These are phyloP conservation scores for Coilia nasus DNA, from an alignment of 2,797 vertebrate species.

Conservation along the genomic window DNA sequence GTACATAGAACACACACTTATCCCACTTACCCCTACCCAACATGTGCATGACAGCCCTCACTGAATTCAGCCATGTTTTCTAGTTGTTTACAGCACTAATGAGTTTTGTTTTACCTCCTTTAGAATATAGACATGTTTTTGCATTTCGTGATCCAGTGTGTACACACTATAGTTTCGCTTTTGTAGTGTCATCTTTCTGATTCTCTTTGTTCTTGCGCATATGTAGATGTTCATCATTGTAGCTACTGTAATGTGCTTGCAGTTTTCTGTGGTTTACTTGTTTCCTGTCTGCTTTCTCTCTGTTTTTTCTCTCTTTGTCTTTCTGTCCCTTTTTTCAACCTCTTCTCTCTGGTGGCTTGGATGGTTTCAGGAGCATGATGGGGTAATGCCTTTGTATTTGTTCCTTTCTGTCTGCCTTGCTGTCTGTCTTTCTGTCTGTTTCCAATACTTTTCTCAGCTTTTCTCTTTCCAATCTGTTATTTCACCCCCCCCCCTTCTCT, in stretches of 20 bases:
- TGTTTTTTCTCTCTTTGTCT: constrained; percentile 56
- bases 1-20: too few relatives aligned
- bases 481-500: background rate
- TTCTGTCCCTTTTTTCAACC: constrained; percentile 47
- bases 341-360: constrained; percentile 74
- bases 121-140: background rate
- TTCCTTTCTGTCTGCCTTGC: constrained; percentile 45
- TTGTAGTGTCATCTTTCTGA: constrained; percentile 32
- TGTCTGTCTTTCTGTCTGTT: constrained; percentile 32
- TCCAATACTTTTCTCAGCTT: constrained; percentile 39
- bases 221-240: background rate
- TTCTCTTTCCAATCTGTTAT: background rate
- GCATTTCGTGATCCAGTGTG: background rate
- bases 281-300: constrained; percentile 41
- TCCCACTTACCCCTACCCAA: too few relatives aligned
- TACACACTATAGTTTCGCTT: background rate
- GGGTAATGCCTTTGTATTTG: constrained; percentile 82
- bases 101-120: background rate
- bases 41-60: too few relatives aligned
- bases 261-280: constrained; percentile 31
- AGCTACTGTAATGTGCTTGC: constrained; percentile 27
- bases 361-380: constrained; percentile 94
- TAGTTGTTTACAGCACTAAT: too few relatives aligned
- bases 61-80: background rate
- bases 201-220: constrained; percentile 28